Evolutionary conservation across 2,797 vertebrate species (phyloP).

Genomic region (Lepilemur ruficaudatus): DNA sequence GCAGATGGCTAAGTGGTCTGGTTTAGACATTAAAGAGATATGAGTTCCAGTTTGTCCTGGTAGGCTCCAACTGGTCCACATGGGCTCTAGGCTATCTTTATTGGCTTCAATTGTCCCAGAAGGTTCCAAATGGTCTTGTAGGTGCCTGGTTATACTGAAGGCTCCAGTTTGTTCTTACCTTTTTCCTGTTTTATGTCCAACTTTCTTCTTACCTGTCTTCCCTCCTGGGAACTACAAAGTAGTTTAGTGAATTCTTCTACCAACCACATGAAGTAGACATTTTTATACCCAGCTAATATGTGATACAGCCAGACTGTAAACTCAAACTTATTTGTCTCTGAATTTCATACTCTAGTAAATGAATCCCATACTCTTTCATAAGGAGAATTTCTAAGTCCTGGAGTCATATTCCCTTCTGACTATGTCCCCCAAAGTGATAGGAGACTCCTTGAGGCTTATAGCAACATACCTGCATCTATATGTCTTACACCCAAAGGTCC

Average conservation of each 20-base stretch:
- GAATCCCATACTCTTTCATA: neutral
- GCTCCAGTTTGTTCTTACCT: neutral
- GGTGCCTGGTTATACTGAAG: neutral
- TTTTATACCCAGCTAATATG: neutral
- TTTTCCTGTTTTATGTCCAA: neutral
- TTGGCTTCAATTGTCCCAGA: neutral
- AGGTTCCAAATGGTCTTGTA: neutral
- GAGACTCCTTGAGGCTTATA: no score
- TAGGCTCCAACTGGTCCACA: neutral
- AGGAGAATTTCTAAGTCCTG: neutral
- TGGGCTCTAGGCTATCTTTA: neutral
- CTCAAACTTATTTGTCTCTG: neutral
- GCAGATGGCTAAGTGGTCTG: neutral
- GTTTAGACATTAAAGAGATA: neutral
- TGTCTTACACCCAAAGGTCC: no score
- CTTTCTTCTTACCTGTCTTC: neutral
- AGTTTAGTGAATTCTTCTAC: no score
- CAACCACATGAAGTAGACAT: rapidly evolving
- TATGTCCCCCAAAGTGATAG: no score
- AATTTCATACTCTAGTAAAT: neutral
- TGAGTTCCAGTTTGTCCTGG: neutral
- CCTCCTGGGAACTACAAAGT: neutral
- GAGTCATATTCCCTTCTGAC: neutral
- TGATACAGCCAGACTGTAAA: neutral
- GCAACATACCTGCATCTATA: rapidly evolving